These are phyloP conservation scores for Oryzias dopingdopingensis DNA, from an alignment of 2,797 vertebrate species.

Conservation along the genomic window DNA sequence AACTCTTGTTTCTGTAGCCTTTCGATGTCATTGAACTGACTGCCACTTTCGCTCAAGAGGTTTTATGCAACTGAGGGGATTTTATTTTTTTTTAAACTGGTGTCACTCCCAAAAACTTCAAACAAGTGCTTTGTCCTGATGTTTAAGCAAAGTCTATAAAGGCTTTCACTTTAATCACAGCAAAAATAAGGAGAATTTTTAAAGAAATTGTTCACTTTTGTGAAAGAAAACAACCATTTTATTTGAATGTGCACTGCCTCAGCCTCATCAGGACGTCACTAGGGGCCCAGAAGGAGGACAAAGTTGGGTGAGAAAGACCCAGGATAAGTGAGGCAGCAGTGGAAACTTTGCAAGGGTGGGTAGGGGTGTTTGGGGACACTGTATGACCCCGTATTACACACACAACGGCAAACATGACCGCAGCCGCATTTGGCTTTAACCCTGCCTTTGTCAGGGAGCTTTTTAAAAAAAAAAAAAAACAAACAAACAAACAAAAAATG, in stretches of 20 bases:
- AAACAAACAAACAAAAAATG: slow-evolving; percentile 19
- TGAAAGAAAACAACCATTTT: slow-evolving; percentile 24
- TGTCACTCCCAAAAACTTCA: slow-evolving; percentile 45
- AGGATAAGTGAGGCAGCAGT: slow-evolving; percentile 35
- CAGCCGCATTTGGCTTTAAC: slow-evolving; percentile 73
- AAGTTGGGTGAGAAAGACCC: neutral
- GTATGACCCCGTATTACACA: slow-evolving; percentile 67
- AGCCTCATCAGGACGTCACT: slow-evolving; percentile 55
- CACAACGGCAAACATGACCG: slow-evolving; percentile 49
- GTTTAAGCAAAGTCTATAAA: slow-evolving; percentile 14
- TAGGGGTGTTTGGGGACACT: slow-evolving; percentile 34
- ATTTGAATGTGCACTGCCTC: slow-evolving; percentile 59
- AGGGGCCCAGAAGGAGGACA: slow-evolving; percentile 17
- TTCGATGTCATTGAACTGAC: slow-evolving; percentile 65
- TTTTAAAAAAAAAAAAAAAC: slow-evolving; percentile 43
- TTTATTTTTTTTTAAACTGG: slow-evolving; percentile 19
- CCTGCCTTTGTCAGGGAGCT: slow-evolving; percentile 71
- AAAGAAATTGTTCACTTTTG: slow-evolving; percentile 47
- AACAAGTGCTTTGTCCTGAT: slow-evolving; percentile 47
- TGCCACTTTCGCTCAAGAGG: slow-evolving; percentile 60
- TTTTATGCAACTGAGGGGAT: slow-evolving; percentile 40
- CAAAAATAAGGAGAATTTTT: slow-evolving; percentile 49
- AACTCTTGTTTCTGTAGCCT: slow-evolving; percentile 47
- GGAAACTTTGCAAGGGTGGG: neutral
- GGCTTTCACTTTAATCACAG: slow-evolving; percentile 40